These are phyloP conservation scores for Dusona sp. DNA, from an alignment of 2,888 invertebrate species.

Conservation along the genomic window DNA sequence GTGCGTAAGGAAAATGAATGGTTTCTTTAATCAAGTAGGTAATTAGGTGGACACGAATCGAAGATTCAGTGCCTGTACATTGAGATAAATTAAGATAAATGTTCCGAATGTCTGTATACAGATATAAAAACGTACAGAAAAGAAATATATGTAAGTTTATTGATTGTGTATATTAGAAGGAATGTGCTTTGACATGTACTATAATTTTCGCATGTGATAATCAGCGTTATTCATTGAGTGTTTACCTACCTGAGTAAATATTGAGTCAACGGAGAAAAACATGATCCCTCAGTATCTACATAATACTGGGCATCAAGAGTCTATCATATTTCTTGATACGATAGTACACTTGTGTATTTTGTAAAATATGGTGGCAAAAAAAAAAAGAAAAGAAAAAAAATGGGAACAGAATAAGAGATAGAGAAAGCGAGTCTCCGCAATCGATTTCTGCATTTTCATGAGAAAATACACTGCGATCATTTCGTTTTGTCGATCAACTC, in stretches of 20 bases:
- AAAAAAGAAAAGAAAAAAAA: slow-evolving; percentile 2
- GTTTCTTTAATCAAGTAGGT: neutral
- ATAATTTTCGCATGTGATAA: neutral
- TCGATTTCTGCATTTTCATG: slow-evolving; percentile 55
- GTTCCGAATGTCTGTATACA: neutral
- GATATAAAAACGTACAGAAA: neutral
- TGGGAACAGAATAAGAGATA: neutral
- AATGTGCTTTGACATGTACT: neutral
- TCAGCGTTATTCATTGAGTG: neutral
- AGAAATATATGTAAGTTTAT: neutral
- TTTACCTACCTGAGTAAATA: slow-evolving; percentile 21
- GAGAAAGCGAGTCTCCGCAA: slow-evolving; percentile 20
- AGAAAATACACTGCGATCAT: slow-evolving; percentile 47
- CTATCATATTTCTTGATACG: slow-evolving; percentile 10
- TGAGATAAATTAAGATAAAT: neutral
- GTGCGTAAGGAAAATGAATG: neutral
- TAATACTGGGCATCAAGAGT: slow-evolving; percentile 1
- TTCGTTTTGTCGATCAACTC: slow-evolving; percentile 45
- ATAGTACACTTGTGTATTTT: slow-evolving; percentile 16
- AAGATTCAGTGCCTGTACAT: neutral
- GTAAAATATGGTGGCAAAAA: neutral
- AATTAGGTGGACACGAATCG: neutral
- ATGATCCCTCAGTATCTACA: neutral
- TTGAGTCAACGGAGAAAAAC: slow-evolving; percentile 2
- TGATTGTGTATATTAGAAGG: neutral